These are phyloP conservation scores for Percina caprodes DNA, from an alignment of 2,113 vertebrate genomes.

Conservation along the genomic window DNA sequence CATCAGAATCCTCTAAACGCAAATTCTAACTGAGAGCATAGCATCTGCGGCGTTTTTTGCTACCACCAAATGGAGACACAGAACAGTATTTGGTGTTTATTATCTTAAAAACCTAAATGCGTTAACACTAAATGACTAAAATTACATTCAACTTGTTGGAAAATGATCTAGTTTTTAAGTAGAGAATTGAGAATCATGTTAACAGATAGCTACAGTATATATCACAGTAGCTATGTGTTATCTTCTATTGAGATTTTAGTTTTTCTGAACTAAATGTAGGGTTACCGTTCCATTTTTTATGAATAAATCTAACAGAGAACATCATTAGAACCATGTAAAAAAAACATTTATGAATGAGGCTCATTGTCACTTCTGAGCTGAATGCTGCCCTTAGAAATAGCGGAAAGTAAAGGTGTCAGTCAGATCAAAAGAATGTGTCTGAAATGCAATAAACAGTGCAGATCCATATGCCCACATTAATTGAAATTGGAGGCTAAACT, in stretches of 20 bases:
- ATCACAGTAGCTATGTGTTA: too few relatives aligned
- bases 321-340: neutral
- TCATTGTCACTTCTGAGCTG: neutral
- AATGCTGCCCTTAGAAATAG: neutral
- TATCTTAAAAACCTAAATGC: neutral
- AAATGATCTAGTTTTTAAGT: too few relatives aligned
- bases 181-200: neutral
- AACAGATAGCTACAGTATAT: neutral
- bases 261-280: too few relatives aligned
- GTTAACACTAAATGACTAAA: neutral
- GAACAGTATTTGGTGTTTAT: neutral
- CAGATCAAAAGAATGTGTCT: neutral
- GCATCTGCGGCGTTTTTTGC: neutral
- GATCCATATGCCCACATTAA: neutral
- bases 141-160: too few relatives aligned
- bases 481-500: too few relatives aligned
- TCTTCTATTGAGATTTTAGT: too few relatives aligned
- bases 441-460: neutral
- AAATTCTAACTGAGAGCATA: neutral
- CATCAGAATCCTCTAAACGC: neutral
- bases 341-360: neutral
- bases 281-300: too few relatives aligned
- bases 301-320: too few relatives aligned
- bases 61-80: neutral
- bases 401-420: neutral